Base-by-base conservation (phyloP, 2,888 invertebrate species). In the Globia sparganii region DNA sequence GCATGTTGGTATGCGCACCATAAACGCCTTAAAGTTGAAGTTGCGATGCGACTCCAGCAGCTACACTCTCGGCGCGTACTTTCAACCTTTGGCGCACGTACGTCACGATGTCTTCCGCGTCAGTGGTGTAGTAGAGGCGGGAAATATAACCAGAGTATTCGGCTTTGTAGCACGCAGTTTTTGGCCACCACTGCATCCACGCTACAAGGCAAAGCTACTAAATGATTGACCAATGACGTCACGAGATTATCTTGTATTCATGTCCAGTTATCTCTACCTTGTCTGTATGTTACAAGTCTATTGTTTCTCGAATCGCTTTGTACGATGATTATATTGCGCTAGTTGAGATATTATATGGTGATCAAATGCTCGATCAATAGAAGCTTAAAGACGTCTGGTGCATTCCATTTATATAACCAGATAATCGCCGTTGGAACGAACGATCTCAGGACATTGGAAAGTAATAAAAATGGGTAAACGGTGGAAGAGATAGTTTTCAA, bases 381-480 rank as follows among this genome's bases (percentile, higher is more conserved):
- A 8, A 65, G 6, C 56, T 49, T 67, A n/a, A 49, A 70, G 46
- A 59, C 59, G 43, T 79, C 59, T 74, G 68, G 59, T 79, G 80
- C 40, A 72, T 73, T 34, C 53, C 46, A 46, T 64, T 72, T 72
- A 53, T 70, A 66, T 75, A 43, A 69, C 43, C 61, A 25, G 49
- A 67, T 64, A 67, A 74, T 79, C 31, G 70, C 59, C 25, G 2
- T 34, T 59, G 18, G 9, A 68, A 59, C 37, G 43, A 64, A 78
- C 68, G 6, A 34, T 58, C 28, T 31, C 15, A 70, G 31, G 37
- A 43, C 64, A 72, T 61, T 58, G 59, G 68, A 73, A 61, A 75
- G 59, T 73, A 83, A 84, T 84, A 84, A 75, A 84, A 58, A 46
- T 43, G 6, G 25, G 21, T 15, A n/a, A 68, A 70, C n/a, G 13